A percentile compares a stretch with the other conserved stretches of the same genome.
These are phyloP conservation scores for Cistogaster globosa DNA, from an alignment of 2,888 invertebrate genomes.

Conservation along the genomic window DNA sequence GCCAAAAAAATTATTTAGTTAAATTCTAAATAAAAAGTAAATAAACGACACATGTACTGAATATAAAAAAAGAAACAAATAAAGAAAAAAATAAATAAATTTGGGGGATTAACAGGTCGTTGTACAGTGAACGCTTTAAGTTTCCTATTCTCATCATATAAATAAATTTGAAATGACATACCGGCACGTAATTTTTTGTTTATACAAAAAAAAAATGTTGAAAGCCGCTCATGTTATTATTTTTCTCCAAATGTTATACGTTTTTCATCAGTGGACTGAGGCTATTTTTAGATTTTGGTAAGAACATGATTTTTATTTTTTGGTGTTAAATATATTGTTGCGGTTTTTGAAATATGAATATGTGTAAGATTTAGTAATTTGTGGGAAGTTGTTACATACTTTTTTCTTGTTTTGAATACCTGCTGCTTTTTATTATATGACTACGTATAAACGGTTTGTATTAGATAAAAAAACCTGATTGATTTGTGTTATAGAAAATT, in stretches of 20 bases:
- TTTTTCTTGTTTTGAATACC: conserved; percentile 2
- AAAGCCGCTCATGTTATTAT: conserved; percentile 21
- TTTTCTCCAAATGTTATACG: not conserved
- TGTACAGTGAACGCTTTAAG: not conserved
- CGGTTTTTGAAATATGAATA: conserved; percentile 45
- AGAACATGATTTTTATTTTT: conserved; percentile 6
- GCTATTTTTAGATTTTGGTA: conserved; percentile 23
- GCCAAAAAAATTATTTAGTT: too few species aligned
- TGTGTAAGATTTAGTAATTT: conserved; percentile 51
- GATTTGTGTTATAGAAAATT: too few species aligned
- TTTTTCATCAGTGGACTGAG: not conserved
- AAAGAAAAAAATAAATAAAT: conserved; percentile 5
- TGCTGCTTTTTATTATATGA: conserved; percentile 13
- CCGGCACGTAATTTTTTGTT: not conserved
- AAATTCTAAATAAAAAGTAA: conserved; percentile 47
- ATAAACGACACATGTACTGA: conserved; percentile 46
- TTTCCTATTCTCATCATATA: not conserved
- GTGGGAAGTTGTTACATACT: conserved; percentile 52
- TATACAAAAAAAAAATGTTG: conserved; percentile 44
- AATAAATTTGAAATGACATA: not conserved
- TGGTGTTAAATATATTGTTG: conserved; percentile 43
- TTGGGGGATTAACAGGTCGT: too few species aligned
- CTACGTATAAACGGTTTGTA: not conserved
- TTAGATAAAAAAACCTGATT: too few species aligned
- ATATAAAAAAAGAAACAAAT: conserved; percentile 31